Base-by-base conservation (phyloP, 2,113 vertebrate species). In the Myodes glareolus region DNA sequence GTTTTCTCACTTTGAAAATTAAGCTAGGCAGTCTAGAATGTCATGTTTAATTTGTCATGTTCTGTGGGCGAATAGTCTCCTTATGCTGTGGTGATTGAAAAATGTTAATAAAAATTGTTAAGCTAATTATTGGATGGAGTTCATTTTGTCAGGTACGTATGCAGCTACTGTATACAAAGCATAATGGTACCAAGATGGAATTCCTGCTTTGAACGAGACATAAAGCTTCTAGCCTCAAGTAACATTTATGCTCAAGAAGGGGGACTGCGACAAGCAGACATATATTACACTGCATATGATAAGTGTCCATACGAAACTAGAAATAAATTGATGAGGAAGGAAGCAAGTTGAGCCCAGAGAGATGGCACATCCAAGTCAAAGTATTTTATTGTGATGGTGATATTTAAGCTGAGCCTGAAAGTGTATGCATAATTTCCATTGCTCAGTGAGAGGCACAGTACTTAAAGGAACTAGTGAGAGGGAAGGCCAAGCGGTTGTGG, bases 321-420 rank as follows among this genome's bases (percentile, higher is more conserved):
- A 87, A 94, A 73, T 81, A 82, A 87, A 80, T 90, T 68, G 81
- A 75, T 52, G 36, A 31, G 55, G 72, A 96, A 92, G 39, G 81
- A 88, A 72, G 81, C 58, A 11, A 63, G 50, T 87, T 91, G 84
- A 89, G 96, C 94, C 73, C 88, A 81, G 87, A 90, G 87, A 14
- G 92, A 50, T 92, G 88, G 75, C 63, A 84, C 36, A 45, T 94
- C 68, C 58, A 88, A 58, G 68, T 86, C 61, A 33, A 92, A 84
- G 45, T 90, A 58, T 75, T 92, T 95, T 86, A 88, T 73, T 87
- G 73, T 91, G 86, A 75, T 65, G 72, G 68, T 87, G 73, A 70
- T 93, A 73, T 91, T 96, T 95, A 95, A 97, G 92, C 75, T 86
- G 86, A 58, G 45, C 81, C 89, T 85, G 84, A 63, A 91, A 86